Evolutionary conservation across 2,797 vertebrate species (phyloP), one percentile per base, ranked within the genome.

Genomic region (Cuniculus paca): DNA sequence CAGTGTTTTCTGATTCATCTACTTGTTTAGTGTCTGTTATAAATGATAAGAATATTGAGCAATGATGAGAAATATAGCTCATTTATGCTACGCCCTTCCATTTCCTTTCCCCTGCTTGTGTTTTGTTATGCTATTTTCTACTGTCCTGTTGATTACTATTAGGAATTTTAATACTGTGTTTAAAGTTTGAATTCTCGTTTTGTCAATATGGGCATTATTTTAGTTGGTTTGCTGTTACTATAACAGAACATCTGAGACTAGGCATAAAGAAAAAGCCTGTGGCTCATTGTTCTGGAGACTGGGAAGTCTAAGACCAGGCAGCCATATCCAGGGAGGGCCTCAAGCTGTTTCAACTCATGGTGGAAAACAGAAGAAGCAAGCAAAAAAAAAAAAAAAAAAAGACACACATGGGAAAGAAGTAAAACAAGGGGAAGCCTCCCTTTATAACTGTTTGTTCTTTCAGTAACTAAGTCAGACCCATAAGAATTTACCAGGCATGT

Each of bases 1-100:
- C 56, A 90, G 36, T 88, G 11, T 56, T 92, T 94, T 68, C 88
- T 84, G 48, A 80, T 65, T 92, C 61, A 56, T 26, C n/a, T 85
- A 19, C 45, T 36, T 86, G 31, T 36, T 39, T 11, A 22, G 16
- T 34, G 28, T 86, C 36, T 63, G 13, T 68, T 91, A 82, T 45
- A 14, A 75, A 13, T 45, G 22, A 42, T 50, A 26, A 31, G 13
- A 19, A 28, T 77, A 12, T 28, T 74, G 20, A 36, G 60, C 60
- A 77, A 22, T 45, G 20, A 78, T 87, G 48, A 88, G 58, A 80
- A 81, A 42, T 45, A 26, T 20, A 72, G 31, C 42, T 61, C 54
- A 45, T 28, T 79, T 70, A 58, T 36, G 72, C 17, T n/a, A 5
- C n/a, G n/a, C 6, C 58, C 81, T n/a, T 87, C 58, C 48, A 61